These are phyloP conservation scores for Brachypteracias leptosomus DNA, from an alignment of 2,113 vertebrate genomes.

Conservation along the genomic window DNA sequence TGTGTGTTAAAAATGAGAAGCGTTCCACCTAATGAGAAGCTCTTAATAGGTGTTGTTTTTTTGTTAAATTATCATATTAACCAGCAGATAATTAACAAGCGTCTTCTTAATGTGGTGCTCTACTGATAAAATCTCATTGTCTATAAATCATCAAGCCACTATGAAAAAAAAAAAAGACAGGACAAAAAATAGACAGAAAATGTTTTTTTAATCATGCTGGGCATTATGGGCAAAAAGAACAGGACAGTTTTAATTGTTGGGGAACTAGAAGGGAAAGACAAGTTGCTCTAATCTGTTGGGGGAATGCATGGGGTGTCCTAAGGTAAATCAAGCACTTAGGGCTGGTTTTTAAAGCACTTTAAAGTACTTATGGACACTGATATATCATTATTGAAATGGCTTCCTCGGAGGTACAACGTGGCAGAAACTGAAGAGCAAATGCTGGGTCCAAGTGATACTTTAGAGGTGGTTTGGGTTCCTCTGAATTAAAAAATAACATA, in stretches of 20 bases:
- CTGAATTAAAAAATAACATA: neutral
- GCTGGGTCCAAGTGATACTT: neutral
- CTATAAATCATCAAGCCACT: conserved; percentile 50
- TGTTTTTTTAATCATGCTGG: conserved; percentile 28
- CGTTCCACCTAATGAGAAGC: conserved; percentile 59
- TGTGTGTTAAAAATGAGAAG: conserved; percentile 54
- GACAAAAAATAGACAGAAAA: neutral
- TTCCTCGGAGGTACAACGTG: neutral
- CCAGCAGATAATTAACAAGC: conserved; percentile 64
- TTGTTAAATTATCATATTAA: conserved; percentile 69
- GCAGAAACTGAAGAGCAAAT: neutral
- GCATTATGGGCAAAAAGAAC: neutral
- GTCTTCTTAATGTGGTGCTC: conserved; percentile 57
- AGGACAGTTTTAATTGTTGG: neutral
- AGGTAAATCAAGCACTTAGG: neutral
- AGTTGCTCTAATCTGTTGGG: neutral
- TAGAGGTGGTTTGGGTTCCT: neutral
- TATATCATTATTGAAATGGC: neutral
- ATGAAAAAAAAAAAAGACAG: neutral
- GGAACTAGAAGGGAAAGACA: neutral
- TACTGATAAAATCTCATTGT: conserved; percentile 50
- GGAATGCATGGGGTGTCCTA: neutral
- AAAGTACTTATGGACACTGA: neutral
- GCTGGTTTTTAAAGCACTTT: neutral
- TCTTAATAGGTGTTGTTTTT: conserved; percentile 64